Evolutionary conservation across 2,888 invertebrate species (phyloP), one percentile per base, ranked within the genome.

Genomic region (Cosmia pyralina): DNA sequence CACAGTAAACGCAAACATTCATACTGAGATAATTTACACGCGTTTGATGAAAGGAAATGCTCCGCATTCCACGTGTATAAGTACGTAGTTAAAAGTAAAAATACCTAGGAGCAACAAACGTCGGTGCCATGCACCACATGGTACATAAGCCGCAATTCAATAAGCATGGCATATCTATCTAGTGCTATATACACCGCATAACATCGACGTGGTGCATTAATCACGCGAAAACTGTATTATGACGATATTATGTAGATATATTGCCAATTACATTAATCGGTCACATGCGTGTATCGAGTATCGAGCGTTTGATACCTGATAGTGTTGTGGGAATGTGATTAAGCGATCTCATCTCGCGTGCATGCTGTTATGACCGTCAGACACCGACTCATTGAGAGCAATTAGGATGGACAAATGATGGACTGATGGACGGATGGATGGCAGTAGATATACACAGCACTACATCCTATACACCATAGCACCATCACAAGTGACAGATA

Each of bases 31-130:
- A 71, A 84, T 72, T 82, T 76, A 72, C 72, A 50, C 55, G 67
- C 63, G 65, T 69, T 79, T 79, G 59, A 78, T 75, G 52, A 75
- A 74, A 69, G 84, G 72, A 72, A 83, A 69, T 38, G 71, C n/a
- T 62, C 17, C 46, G 46, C 69, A 75, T 75, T 76, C 53, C 57
- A 46, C 38, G 19, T 53, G 34, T 57, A 62, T 67, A 68, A 28
- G 69, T 60, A 66, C 53, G 50, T 65, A 72, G 68, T 81, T 79
- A 67, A 73, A 69, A 71, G 68, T 74, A 70, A 62, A 83, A 85
- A 83, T 81, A 79, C 65, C 38, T 75, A 63, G 60, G 59, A 66
- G 41, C 34, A 74, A 79, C 60, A 55, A 69, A 62, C 58, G 34
- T 57, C 52, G 28, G 76, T 82, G 73, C 82, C 71, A 69, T 70